phyloP scores from a whole-genome alignment of 2,113 vertebrate species.

The Solea solea region DNA sequence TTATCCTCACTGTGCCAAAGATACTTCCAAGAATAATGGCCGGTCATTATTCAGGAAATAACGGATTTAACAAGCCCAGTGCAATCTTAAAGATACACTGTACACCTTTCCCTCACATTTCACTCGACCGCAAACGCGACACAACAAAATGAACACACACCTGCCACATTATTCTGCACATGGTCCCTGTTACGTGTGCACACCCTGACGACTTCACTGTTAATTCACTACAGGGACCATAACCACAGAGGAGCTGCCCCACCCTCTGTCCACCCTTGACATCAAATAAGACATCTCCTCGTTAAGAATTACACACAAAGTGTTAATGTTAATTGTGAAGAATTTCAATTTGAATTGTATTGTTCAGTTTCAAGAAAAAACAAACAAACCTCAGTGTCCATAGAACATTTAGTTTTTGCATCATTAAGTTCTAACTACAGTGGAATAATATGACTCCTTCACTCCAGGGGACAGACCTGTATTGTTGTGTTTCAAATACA shows the following conservation, averaged over 20 bases:
- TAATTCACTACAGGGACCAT: slow-evolving; percentile 11
- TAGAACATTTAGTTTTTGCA: neutral
- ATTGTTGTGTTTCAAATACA: neutral
- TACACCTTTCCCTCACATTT: slow-evolving; percentile 32
- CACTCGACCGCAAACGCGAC: slow-evolving; percentile 24
- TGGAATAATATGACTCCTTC: slow-evolving; percentile 5
- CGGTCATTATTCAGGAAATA: slow-evolving; percentile 13
- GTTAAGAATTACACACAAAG: neutral
- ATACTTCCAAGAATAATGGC: neutral
- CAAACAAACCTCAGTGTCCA: neutral
- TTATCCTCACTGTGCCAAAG: slow-evolving; percentile 54
- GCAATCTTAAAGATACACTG: slow-evolving; percentile 28
- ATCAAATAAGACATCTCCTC: slow-evolving; percentile 8
- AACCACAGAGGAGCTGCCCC: neutral
- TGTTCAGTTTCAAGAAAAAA: neutral
- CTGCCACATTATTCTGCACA: slow-evolving; percentile 24
- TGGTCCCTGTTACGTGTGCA: slow-evolving; percentile 18
- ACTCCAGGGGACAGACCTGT: neutral
- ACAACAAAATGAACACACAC: slow-evolving; percentile 17
- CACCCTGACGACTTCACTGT: neutral
- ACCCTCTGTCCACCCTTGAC: neutral
- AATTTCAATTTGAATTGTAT: neutral
- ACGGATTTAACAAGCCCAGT: slow-evolving; percentile 21
- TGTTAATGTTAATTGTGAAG: neutral
- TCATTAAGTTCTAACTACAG: too few relatives aligned